A percentile compares a stretch with the other conserved stretches of the same genome.
Evolutionary conservation across 2,888 invertebrate genomes (phyloP).

Genomic region (Metallyticus violacea): DNA sequence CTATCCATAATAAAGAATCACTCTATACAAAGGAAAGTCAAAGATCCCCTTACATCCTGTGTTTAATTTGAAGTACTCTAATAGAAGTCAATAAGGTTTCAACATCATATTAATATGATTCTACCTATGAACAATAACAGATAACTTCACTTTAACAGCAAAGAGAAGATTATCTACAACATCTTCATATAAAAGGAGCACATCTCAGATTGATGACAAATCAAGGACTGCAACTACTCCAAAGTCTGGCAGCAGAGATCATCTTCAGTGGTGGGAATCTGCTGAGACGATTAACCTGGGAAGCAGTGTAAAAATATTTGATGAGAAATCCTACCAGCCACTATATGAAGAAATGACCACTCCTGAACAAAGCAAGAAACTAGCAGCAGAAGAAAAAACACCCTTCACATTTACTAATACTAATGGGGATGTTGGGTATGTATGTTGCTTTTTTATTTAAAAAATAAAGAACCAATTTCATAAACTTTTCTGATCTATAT

Average conservation of each 20-base stretch:
- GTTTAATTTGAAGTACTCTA: neutral
- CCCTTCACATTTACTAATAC: neutral
- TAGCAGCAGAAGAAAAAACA: neutral
- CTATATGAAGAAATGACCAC: neutral
- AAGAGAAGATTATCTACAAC: slow-evolving; percentile 19
- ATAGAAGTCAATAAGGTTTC: neutral
- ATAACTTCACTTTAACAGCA: slow-evolving; percentile 18
- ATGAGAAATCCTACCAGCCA: slow-evolving; percentile 39
- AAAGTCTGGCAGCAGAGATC: slow-evolving; percentile 32
- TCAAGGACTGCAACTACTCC: neutral
- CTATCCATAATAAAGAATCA: no score
- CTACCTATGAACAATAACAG: slow-evolving; percentile 45
- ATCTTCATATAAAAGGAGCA: neutral
- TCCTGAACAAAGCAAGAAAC: neutral
- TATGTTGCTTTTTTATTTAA: no score
- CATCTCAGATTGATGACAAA: neutral
- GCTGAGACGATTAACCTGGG: slow-evolving; percentile 56
- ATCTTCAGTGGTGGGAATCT: slow-evolving; percentile 50
- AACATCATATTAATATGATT: no score
- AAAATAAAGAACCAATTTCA: no score
- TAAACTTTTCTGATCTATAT: no score
- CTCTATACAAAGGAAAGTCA: no score
- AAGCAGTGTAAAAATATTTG: slow-evolving; percentile 60
- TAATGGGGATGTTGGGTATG: neutral
- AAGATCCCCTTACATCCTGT: no score